phyloP scores from a whole-genome alignment of 2,888 invertebrate genomes.

The Machimus rusticus region DNA sequence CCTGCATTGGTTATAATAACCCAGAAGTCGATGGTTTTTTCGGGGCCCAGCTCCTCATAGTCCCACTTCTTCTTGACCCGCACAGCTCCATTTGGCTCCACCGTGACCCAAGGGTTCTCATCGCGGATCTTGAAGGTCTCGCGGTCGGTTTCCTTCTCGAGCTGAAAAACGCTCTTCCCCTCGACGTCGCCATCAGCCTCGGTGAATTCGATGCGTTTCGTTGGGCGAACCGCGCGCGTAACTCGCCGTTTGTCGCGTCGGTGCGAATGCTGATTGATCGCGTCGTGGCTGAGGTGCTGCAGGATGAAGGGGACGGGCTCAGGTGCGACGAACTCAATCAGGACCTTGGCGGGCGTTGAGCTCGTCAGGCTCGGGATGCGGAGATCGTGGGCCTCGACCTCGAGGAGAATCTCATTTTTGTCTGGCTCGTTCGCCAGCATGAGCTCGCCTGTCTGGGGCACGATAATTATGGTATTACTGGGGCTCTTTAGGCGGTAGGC shows the following conservation, averaged over 20 bases:
- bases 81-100: conserved; percentile 89
- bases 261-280: conserved; percentile 64
- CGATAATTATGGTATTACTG: conserved; percentile 84
- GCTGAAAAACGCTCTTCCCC: conserved; percentile 85
- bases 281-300: conserved; percentile 66
- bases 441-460: conserved; percentile 91
- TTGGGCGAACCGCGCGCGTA: conserved; percentile 91
- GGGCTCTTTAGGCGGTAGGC: conserved; percentile 84
- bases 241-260: conserved; percentile 79
- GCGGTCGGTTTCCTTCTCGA: conserved; percentile 90
- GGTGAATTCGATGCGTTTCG: conserved; percentile 89
- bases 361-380: conserved; percentile 77
- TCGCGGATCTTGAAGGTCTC: conserved; percentile 93
- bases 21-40: conserved; percentile 96
- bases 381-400: conserved; percentile 84
- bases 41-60: conserved; percentile 91
- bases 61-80: conserved; percentile 97
- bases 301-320: conserved; percentile 69
- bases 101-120: conserved; percentile 93
- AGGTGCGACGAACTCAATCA: conserved; percentile 74
- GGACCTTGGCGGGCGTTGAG: conserved; percentile 75
- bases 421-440: conserved; percentile 82
- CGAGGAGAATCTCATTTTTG: conserved; percentile 72
- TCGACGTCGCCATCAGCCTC: conserved; percentile 90
- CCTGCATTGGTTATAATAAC: conserved; percentile 91